Conservation (phyloP, 2,888 invertebrate genomes). For the Trichopria drosophilae region DNA sequence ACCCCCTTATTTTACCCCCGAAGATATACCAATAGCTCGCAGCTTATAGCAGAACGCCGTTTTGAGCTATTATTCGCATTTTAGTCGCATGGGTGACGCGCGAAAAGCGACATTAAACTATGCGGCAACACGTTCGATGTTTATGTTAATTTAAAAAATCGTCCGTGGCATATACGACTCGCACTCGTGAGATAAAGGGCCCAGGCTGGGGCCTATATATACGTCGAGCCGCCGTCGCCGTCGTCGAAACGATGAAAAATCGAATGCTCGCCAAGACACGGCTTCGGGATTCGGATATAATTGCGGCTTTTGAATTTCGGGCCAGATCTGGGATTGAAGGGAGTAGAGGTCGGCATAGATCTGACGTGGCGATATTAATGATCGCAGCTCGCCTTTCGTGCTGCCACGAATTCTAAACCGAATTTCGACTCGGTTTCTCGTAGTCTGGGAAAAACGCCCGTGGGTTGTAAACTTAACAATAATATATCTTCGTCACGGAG, state of each 20-base stretch:
- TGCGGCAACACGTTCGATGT: slow-evolving; percentile 47
- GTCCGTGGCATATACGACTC: slow-evolving; percentile 27
- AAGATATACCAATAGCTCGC: too few species aligned
- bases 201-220: background rate
- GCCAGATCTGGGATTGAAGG: slow-evolving; percentile 41
- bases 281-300: slow-evolving; percentile 12
- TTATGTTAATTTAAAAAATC: slow-evolving; percentile 43
- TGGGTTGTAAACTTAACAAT: too few species aligned
- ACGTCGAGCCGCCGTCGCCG: slow-evolving; percentile 8
- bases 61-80: too few species aligned
- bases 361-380: slow-evolving; percentile 56
- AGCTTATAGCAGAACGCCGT: too few species aligned
- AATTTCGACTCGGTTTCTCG: slow-evolving; percentile 35
- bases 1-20: too few species aligned
- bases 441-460: slow-evolving; percentile 27
- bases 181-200: background rate
- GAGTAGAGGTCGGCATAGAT: slow-evolving; percentile 53
- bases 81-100: too few species aligned
- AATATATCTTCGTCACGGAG: too few species aligned
- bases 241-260: slow-evolving; percentile 23
- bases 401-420: slow-evolving; percentile 26
- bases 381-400: slow-evolving; percentile 42
- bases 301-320: slow-evolving; percentile 42
- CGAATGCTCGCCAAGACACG: slow-evolving; percentile 11
- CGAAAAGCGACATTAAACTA: slow-evolving; percentile 43